phyloP scores from a whole-genome alignment of 2,888 invertebrate genomes.

The Coleophora deauratella region DNA sequence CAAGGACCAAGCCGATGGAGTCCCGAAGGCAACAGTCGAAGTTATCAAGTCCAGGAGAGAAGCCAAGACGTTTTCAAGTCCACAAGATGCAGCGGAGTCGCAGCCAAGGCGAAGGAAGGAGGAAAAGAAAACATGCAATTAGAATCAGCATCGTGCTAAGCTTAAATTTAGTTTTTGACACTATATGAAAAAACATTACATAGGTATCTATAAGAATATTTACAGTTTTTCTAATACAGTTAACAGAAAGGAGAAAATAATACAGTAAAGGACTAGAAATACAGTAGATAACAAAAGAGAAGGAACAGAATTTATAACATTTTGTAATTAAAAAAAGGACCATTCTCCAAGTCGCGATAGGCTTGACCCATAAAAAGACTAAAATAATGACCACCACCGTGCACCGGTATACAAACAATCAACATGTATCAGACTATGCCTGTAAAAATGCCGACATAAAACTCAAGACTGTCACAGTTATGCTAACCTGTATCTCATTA shows the following conservation, averaged over 20 bases:
- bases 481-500: constrained; percentile 52
- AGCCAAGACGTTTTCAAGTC: constrained; percentile 12
- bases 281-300: too few relatives aligned
- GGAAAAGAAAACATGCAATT: constrained; percentile 61
- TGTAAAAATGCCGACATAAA: not conserved
- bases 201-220: too few relatives aligned
- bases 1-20: constrained; percentile 2
- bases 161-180: not conserved
- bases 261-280: too few relatives aligned
- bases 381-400: too few relatives aligned
- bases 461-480: constrained; percentile 23
- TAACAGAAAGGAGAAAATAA: too few relatives aligned
- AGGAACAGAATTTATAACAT: too few relatives aligned
- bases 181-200: too few relatives aligned
- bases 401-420: too few relatives aligned
- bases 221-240: too few relatives aligned
- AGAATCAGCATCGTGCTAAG: constrained; percentile 24
- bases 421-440: not conserved
- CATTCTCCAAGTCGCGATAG: too few relatives aligned
- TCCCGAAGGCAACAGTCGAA: not conserved
- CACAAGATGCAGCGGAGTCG: constrained; percentile 23
- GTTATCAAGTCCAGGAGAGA: constrained; percentile 14
- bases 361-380: too few relatives aligned
- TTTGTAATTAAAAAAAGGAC: too few relatives aligned
- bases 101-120: constrained; percentile 34